These are phyloP conservation scores for Cephus spinipes DNA, from an alignment of 2,888 invertebrate species.

Conservation along the genomic window DNA sequence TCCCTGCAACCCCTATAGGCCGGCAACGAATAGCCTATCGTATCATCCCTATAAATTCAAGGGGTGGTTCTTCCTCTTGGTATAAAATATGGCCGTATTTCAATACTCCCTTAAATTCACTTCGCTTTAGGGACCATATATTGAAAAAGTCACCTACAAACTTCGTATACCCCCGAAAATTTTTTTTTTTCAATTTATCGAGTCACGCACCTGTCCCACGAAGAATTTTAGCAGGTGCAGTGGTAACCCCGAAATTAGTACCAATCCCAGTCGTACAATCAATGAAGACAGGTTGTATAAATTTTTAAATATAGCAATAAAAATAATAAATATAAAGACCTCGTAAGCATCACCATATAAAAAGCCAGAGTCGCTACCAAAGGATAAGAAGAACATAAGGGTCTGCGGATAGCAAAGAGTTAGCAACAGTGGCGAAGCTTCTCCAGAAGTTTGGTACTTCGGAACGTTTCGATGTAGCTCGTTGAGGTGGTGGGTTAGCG, in stretches of 20 bases:
- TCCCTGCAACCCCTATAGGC: conserved; percentile 24
- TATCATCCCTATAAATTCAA: conserved; percentile 26
- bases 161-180: background rate
- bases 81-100: conserved; percentile 13
- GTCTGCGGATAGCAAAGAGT: background rate
- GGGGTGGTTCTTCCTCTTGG: conserved; percentile 42
- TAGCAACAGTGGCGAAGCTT: background rate
- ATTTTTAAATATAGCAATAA: background rate
- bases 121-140: background rate
- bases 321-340: background rate
- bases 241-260: background rate
- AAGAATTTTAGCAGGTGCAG: background rate
- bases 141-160: background rate
- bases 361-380: background rate
- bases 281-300: background rate
- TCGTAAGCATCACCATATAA: background rate
- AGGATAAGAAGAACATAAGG: background rate
- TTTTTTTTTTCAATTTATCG: background rate
- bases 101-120: background rate
- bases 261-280: background rate
- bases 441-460: background rate
- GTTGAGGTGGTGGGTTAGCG: background rate
- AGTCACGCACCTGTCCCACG: background rate
- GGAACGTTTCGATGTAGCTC: background rate
- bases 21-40: conserved; percentile 37